Evolutionary conservation across 2,888 invertebrate species (phyloP).

Genomic region (Acheta domesticus): DNA sequence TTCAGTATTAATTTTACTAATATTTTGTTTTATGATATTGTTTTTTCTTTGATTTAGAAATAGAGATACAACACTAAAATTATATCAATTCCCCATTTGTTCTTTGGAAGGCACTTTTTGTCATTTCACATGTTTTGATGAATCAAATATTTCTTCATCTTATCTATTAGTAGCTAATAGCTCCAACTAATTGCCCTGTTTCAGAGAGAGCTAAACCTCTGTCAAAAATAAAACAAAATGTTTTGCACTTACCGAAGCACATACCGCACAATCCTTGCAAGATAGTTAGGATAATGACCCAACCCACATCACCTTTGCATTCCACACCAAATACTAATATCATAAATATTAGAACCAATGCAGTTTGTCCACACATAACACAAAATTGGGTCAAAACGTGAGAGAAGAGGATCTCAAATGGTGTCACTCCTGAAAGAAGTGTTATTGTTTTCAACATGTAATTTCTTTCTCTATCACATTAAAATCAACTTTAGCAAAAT

Average conservation of each 20-base stretch:
- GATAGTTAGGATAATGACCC: constrained; percentile 80
- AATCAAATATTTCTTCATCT: too few relatives aligned
- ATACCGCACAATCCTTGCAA: constrained; percentile 91
- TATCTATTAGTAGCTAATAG: too few relatives aligned
- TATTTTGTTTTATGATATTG: too few relatives aligned
- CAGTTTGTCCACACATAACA: constrained; percentile 91
- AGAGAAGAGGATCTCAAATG: constrained; percentile 87
- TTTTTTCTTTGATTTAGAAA: too few relatives aligned
- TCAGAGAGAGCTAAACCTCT: constrained; percentile 76
- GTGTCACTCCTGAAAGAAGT: constrained; percentile 67
- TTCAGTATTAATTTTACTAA: background rate
- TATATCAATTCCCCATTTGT: too few relatives aligned
- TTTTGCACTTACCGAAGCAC: constrained; percentile 72
- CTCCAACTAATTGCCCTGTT: too few relatives aligned
- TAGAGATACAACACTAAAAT: too few relatives aligned
- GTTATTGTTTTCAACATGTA: background rate
- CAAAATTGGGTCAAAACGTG: constrained; percentile 93
- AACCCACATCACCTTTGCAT: constrained; percentile 80
- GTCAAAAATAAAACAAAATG: constrained; percentile 24
- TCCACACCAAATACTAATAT: constrained; percentile 86
- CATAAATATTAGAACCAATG: constrained; percentile 86
- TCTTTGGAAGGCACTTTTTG: too few relatives aligned
- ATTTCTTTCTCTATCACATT: background rate
- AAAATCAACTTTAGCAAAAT: background rate
- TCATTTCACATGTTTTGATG: too few relatives aligned